phyloP scores from a whole-genome alignment of 2,113 vertebrate species.

The Lasiurus cinereus region DNA sequence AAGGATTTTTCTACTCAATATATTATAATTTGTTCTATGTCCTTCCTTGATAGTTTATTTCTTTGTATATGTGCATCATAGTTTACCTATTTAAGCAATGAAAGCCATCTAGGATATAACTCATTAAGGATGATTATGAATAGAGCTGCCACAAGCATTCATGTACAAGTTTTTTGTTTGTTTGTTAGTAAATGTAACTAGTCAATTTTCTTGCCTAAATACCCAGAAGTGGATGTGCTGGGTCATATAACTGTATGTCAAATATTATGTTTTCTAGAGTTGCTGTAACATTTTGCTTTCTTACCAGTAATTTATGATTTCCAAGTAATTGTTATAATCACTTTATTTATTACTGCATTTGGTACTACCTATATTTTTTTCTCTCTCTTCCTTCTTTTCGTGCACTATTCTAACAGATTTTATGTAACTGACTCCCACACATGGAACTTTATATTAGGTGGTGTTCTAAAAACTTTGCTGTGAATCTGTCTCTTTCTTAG shows the following conservation, averaged over 20 bases:
- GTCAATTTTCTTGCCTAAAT: not conserved
- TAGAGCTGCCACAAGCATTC: not conserved
- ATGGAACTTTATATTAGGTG: not conserved
- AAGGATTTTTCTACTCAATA: not conserved
- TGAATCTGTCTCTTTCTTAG: not conserved
- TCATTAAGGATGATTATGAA: not conserved
- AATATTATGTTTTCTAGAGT: not conserved
- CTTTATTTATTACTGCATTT: not conserved
- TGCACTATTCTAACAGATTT: not conserved
- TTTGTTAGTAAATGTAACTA: not conserved
- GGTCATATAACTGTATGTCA: not conserved
- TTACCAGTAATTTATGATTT: not conserved
- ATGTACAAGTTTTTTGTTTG: not conserved
- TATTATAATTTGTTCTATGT: not conserved
- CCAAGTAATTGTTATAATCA: not conserved
- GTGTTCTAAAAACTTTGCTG: not conserved
- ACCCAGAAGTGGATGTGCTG: not conserved
- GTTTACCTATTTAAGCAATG: not conserved
- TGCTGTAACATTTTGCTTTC: not conserved
- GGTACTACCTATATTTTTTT: rapidly evolving
- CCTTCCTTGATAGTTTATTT: not conserved
- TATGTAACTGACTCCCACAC: too few species aligned
- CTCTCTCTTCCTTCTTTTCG: not conserved
- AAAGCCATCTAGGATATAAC: not conserved
- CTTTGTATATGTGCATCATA: not conserved